These are phyloP conservation scores for Neoascia interrupta DNA, from an alignment of 2,888 invertebrate species.

Conservation along the genomic window DNA sequence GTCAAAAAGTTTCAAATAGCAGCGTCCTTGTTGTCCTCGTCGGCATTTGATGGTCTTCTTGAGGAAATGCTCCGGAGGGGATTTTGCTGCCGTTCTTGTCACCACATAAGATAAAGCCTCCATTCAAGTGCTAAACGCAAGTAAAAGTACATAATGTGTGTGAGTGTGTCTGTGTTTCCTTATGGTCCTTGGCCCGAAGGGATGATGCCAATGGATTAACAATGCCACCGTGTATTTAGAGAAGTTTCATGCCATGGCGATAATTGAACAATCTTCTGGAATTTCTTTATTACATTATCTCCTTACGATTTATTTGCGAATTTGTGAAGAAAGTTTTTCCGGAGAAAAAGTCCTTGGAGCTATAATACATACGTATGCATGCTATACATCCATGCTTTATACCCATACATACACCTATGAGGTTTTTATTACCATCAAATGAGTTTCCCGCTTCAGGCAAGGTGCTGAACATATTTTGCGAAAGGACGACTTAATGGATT, in stretches of 20 bases:
- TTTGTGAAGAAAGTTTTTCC: conserved; percentile 1
- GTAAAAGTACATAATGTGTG: neutral
- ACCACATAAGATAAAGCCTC: conserved; percentile 21
- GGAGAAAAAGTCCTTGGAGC: no score
- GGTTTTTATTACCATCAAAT: no score
- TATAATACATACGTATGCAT: no score
- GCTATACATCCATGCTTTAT: no score
- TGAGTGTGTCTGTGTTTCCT: neutral
- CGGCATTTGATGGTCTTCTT: neutral
- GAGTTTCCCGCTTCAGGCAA: no score
- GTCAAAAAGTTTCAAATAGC: neutral
- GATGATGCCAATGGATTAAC: conserved; percentile 15
- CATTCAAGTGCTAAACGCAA: conserved; percentile 10
- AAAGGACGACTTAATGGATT: no score
- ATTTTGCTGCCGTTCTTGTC: neutral
- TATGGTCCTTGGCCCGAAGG: conserved; percentile 1
- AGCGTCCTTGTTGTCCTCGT: neutral
- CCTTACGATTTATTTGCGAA: conserved; percentile 29
- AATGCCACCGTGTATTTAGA: conserved; percentile 11
- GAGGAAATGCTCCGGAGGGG: neutral
- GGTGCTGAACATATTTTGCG: no score
- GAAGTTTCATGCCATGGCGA: conserved; percentile 31
- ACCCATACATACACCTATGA: no score
- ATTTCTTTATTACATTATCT: conserved; percentile 53
- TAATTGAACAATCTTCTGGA: conserved; percentile 56